Evolutionary conservation across 2,113 vertebrate species (phyloP).

Genomic region (Rafetus swinhoei): DNA sequence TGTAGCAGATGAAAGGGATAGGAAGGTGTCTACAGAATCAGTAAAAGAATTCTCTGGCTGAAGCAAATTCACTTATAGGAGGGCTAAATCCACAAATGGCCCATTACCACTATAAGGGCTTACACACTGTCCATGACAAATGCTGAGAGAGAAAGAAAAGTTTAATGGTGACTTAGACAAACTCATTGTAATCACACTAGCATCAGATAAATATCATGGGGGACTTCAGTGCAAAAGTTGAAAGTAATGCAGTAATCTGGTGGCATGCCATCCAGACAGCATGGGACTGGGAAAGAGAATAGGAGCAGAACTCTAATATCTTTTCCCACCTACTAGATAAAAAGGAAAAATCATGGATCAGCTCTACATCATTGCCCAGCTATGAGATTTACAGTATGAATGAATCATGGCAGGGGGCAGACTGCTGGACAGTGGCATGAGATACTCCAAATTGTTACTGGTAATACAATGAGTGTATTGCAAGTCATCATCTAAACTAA

Average conservation of each 20-base stretch:
- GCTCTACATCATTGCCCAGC: neutral
- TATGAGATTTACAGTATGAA: neutral
- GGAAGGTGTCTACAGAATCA: constrained; percentile 19
- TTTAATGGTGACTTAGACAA: neutral
- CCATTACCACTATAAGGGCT: neutral
- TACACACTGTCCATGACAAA: neutral
- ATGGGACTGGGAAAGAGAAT: neutral
- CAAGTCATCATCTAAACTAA: neutral
- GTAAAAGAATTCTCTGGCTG: constrained; percentile 12
- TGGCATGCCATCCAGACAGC: neutral
- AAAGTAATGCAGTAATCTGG: neutral
- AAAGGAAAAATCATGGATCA: neutral
- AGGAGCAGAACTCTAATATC: neutral
- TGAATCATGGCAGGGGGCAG: neutral
- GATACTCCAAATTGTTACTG: too few species aligned
- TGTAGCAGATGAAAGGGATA: constrained; percentile 14
- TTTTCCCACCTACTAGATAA: neutral
- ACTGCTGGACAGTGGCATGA: too few species aligned
- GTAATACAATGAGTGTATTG: too few species aligned
- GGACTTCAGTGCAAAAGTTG: neutral
- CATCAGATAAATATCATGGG: neutral
- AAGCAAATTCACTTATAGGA: neutral
- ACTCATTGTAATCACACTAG: neutral
- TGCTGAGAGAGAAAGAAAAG: neutral
- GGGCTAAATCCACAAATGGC: neutral